Evolutionary conservation across 2,797 vertebrate species (phyloP), one percentile per base, ranked within the genome.

Genomic region (Myotis findleyi): DNA sequence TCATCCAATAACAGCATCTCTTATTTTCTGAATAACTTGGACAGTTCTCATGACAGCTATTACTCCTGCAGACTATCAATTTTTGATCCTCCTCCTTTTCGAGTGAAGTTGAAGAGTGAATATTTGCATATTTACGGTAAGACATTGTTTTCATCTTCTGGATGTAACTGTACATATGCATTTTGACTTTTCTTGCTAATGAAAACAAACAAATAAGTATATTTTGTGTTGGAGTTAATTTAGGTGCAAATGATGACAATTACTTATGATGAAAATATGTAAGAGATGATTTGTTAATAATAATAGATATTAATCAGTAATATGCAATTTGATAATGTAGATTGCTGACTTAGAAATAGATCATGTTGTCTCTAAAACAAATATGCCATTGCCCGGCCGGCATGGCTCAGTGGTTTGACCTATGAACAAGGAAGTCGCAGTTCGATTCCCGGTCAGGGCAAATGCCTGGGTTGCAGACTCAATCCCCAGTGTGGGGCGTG

Each of bases 71-170:
- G 91, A 69, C 87, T 98, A 73, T 94, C 96, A 69, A 97, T 94
- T 68, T 96, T 98, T 95, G 95, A 97, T 27, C 98, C 98, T 53
- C 97, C 98, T 96, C 98, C 98, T 87, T 98, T 98, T 18, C 86
- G 18, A 92, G 95, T 96, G 53, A 95, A 38, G 33, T 30, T 98
- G 75, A 97, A 71, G 68, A 96, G 94, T 96, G 98, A 94, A n/a
- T 98, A 98, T 97, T 94, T 99, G 76, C 97, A 98, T 71, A 21
- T 98, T 89, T 98, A 97, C 80, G 98, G 98, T 99, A 98, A 98
- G 98, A 93, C 41, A 57, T 57, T 83, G 7, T 72, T 96, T 92
- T 97, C 27, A 75, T 85, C 23, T 93, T 94, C 36, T 64, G 27
- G 20, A 21, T 33, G 84, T 64, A 57, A 71, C 38, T 92, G 44